These are phyloP conservation scores for Megalopta genalis DNA, from an alignment of 1,140 invertebrate species.

Conservation along the genomic window DNA sequence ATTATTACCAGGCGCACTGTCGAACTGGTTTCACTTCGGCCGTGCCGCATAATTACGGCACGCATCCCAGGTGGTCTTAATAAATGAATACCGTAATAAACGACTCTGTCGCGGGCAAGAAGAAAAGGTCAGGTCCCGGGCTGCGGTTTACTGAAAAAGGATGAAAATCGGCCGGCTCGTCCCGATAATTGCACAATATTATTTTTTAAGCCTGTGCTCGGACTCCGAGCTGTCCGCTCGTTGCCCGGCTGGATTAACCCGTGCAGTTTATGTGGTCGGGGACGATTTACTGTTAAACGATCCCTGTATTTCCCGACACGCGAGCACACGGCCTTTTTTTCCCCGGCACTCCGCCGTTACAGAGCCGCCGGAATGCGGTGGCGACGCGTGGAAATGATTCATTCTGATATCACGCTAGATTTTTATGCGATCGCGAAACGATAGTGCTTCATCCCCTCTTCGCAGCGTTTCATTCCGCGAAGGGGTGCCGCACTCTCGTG, in stretches of 20 bases:
- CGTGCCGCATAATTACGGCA: slow-evolving; percentile 39
- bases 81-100: slow-evolving; percentile 48
- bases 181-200: slow-evolving; percentile 32
- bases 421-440: too few species aligned
- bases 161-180: not conserved
- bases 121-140: not conserved
- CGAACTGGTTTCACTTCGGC: slow-evolving; percentile 45
- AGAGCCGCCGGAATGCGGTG: slow-evolving; percentile 15
- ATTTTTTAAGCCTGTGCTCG: slow-evolving; percentile 15
- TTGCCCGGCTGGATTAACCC: slow-evolving; percentile 1
- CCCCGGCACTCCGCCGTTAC: too few species aligned
- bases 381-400: slow-evolving; percentile 3
- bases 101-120: slow-evolving; percentile 8
- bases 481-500: too few species aligned
- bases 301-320: slow-evolving; percentile 1
- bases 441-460: too few species aligned
- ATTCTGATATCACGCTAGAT: not conserved
- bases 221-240: not conserved
- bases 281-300: slow-evolving; percentile 27
- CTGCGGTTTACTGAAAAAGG: not conserved
- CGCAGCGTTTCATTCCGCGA: too few species aligned
- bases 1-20: slow-evolving; percentile 32
- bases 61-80: slow-evolving; percentile 47
- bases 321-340: slow-evolving; percentile 11
- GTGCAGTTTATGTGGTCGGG: not conserved